Evolutionary conservation across 37 sponge, comb jelly and placozoan species (phyloP).

Genomic region (Agelas oroides): DNA sequence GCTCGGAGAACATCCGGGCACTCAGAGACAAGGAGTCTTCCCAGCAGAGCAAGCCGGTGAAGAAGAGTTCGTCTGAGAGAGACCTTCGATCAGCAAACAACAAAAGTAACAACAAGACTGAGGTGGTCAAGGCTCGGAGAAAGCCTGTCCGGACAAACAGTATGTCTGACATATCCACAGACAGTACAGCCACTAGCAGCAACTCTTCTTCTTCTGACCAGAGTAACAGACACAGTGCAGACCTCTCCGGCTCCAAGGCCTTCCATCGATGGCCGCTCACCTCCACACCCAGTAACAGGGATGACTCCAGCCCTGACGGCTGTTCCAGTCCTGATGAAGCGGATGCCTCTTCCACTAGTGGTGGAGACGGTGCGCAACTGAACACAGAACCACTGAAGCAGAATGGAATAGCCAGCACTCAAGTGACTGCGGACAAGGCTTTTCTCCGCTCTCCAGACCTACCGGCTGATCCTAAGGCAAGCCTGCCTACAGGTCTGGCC

Average conservation of each 20-base stretch:
- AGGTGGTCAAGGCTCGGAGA: neutral
- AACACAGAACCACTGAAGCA: neutral
- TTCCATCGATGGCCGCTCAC: constrained; percentile 24
- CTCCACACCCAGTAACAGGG: constrained; percentile 48
- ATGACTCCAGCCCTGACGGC: constrained; percentile 28
- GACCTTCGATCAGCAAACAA: neutral
- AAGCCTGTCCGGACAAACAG: constrained; percentile 1
- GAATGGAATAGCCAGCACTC: neutral
- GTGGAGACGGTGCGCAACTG: neutral
- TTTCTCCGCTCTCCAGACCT: constrained; percentile 5
- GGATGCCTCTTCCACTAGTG: neutral
- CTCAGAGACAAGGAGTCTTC: constrained; percentile 20
- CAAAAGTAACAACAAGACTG: neutral
- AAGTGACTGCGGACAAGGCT: neutral
- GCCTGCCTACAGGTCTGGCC: neutral
- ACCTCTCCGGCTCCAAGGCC: neutral
- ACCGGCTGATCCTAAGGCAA: neutral
- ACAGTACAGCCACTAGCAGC: neutral
- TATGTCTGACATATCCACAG: neutral
- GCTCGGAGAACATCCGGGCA: constrained; percentile 40
- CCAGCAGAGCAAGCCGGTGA: constrained; percentile 7
- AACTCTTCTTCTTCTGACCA: neutral
- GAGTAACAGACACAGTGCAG: neutral
- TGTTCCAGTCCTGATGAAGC: constrained; percentile 42
- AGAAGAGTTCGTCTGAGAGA: constrained; percentile 52